Conservation (phyloP, 2,797 vertebrate genomes). For the Podarcis lilfordi region DNA sequence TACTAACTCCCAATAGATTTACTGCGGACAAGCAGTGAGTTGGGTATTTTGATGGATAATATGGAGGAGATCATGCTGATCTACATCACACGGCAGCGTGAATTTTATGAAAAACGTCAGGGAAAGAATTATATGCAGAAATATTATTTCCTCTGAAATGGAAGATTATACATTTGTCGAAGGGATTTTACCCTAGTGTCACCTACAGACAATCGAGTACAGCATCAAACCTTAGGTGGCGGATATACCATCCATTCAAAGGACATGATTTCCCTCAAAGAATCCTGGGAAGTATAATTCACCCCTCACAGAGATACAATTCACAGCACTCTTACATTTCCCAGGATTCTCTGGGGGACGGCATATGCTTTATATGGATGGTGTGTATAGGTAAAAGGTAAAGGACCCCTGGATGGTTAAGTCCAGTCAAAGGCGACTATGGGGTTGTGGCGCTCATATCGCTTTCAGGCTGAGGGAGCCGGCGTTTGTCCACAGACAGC, state of each 20-base stretch:
- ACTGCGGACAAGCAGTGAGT: background rate
- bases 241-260: no score
- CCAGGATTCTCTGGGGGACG: no score
- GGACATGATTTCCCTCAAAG: no score
- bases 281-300: background rate
- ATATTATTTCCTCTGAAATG: background rate
- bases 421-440: no score
- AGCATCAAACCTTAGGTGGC: background rate
- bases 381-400: no score
- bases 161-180: background rate
- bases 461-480: no score
- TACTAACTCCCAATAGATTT: background rate
- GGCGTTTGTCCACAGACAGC: no score
- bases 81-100: background rate
- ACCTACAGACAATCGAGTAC: background rate
- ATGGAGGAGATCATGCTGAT: background rate
- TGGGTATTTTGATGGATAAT: background rate
- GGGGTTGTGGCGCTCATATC: no score
- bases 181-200: background rate
- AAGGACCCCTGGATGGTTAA: no score
- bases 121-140: background rate
- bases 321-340: no score
- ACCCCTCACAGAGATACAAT: no score
- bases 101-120: background rate
- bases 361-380: no score